Conservation (phyloP, 2,888 invertebrate species). For the Drosophila maculinotata region DNA sequence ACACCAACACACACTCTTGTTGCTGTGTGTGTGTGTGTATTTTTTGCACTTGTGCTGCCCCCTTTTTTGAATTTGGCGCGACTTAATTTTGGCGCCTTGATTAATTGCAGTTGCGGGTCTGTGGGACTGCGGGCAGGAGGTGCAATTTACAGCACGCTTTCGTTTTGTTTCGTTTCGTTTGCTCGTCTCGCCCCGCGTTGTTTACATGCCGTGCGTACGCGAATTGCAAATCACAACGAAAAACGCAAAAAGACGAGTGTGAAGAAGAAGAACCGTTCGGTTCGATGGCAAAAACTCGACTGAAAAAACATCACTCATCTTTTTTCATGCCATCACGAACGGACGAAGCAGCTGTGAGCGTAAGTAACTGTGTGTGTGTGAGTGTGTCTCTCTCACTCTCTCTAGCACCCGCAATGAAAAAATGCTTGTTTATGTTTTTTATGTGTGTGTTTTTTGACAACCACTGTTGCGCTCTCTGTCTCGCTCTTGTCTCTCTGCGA, state of each 20-base stretch:
- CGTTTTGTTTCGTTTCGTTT: slow-evolving; percentile 27
- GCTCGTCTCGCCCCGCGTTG: slow-evolving; percentile 40
- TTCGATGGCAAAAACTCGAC: slow-evolving; percentile 85
- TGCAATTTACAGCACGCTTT: slow-evolving; percentile 28
- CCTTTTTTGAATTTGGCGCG: slow-evolving; percentile 60
- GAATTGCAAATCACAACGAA: slow-evolving; percentile 60
- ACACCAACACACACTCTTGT: slow-evolving; percentile 49
- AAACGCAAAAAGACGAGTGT: slow-evolving; percentile 59
- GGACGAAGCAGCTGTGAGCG: slow-evolving; percentile 53
- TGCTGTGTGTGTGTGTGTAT: slow-evolving; percentile 43
- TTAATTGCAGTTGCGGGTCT: slow-evolving; percentile 32
- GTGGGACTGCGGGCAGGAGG: slow-evolving; percentile 4
- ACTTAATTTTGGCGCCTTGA: slow-evolving; percentile 50
- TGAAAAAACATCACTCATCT: slow-evolving; percentile 84
- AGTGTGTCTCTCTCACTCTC: slow-evolving; percentile 26
- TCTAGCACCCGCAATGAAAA: slow-evolving; percentile 51
- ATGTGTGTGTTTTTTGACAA: slow-evolving; percentile 62
- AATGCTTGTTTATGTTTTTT: slow-evolving; percentile 80
- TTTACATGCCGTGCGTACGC: slow-evolving; percentile 62
- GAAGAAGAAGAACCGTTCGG: slow-evolving; percentile 68
- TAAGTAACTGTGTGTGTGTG: slow-evolving; percentile 33
- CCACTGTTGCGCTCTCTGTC: slow-evolving; percentile 37
- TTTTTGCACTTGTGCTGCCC: slow-evolving; percentile 70
- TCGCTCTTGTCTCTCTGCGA: slow-evolving; percentile 27
- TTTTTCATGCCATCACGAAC: slow-evolving; percentile 60